Conservation (phyloP, 2,797 vertebrate genomes). For the Hemitrygon akajei region DNA sequence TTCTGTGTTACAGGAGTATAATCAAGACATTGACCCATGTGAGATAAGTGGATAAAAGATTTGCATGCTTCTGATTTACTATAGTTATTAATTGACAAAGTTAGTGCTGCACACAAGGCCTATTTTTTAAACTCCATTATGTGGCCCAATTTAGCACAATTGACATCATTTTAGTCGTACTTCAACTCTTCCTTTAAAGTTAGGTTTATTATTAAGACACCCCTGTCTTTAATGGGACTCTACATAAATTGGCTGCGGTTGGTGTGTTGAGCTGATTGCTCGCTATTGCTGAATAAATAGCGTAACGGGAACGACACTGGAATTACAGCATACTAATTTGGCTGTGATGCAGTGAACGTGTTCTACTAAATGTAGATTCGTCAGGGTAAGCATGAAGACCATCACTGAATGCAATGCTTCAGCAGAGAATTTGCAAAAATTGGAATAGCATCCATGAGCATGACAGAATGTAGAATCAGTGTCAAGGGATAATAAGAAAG, state of each 20-base stretch:
- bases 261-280: not conserved
- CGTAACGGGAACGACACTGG: not conserved
- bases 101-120: not conserved
- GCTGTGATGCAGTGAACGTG: not conserved
- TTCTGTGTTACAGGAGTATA: not conserved
- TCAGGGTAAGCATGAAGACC: not conserved
- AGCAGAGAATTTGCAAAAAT: not conserved
- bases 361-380: not conserved
- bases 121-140: not conserved
- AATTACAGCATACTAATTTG: not conserved
- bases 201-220: not conserved
- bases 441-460: not conserved
- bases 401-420: not conserved
- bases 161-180: not conserved
- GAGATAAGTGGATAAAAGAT: not conserved
- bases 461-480: not conserved
- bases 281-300: not conserved
- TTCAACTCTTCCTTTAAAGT: not conserved
- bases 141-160: not conserved
- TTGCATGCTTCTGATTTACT: not conserved
- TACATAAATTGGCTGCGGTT: not conserved
- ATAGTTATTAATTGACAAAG: not conserved
- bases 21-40: not conserved
- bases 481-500: not conserved
- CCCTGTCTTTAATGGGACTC: not conserved